Percentiles rank a stretch among this genome's conserved stretches.
phyloP scores from a whole-genome alignment of 2,797 vertebrate genomes.

The Tachyglossus aculeatus region DNA sequence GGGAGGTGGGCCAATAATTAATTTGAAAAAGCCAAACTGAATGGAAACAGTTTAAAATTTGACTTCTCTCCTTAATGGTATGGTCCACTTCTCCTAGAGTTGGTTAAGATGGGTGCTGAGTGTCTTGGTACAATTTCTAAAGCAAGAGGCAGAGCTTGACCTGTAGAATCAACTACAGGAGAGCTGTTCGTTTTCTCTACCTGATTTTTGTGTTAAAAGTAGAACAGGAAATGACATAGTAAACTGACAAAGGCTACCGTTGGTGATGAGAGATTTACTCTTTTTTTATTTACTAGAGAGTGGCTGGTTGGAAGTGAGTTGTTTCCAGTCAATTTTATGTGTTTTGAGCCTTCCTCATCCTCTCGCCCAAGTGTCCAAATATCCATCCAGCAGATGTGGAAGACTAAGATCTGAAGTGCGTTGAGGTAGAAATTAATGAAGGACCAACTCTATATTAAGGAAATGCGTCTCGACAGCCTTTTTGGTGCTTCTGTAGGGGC shows the following conservation, averaged over 20 bases:
- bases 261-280: not conserved
- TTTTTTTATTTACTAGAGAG: slow-evolving; percentile 6
- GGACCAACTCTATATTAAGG: too few relatives aligned
- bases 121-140: slow-evolving; percentile 1
- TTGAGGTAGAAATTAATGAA: too few relatives aligned
- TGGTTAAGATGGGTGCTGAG: not conserved
- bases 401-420: too few relatives aligned
- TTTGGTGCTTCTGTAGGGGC: too few relatives aligned
- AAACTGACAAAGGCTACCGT: not conserved
- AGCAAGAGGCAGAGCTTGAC: not conserved
- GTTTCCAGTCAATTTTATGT: slow-evolving; percentile 7
- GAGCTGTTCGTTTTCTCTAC: not conserved
- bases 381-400: too few relatives aligned
- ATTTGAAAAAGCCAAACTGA: too few relatives aligned
- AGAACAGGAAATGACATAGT: not conserved
- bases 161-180: not conserved
- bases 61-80: too few relatives aligned
- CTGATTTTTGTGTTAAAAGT: not conserved
- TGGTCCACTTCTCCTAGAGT: not conserved
- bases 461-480: too few relatives aligned
- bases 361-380: not conserved
- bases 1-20: too few relatives aligned
- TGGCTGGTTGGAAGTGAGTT: slow-evolving; percentile 12
- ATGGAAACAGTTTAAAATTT: too few relatives aligned
- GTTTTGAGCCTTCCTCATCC: not conserved